Base-by-base conservation (phyloP, 2,113 vertebrate genomes). In the Craseonycteris thonglongyai region DNA sequence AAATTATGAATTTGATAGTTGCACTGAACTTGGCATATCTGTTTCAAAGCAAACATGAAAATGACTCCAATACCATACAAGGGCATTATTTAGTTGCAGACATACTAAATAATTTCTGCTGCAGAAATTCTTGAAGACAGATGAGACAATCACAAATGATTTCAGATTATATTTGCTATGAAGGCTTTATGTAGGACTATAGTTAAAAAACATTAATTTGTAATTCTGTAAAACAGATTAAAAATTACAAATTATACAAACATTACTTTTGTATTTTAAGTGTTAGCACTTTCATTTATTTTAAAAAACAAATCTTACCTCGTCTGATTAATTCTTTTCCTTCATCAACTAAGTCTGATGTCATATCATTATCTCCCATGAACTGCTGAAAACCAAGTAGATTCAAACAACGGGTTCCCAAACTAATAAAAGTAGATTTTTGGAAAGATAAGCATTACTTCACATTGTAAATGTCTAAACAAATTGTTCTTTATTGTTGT, bases 321-420 rank as follows among this genome's bases (percentile, higher is more conserved):
- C 99, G 98, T 97, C 98, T 98, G 95, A 99, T 99, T 89, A 99
- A 98, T 85, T 99, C 99, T 95, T 98, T 99, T 93, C 99, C 99
- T 98, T 99, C 99, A 95, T 99, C 99, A 91, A 99, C 99, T 90
- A 99, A 98, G 97, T 99, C 99, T 88, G 99, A 99, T 28, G 99
- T 99, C 98, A 99, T 98, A 97, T 99, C 98, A 0, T 98, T 99
- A 76, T 99, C 98, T 56, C 98, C 99, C 97, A 99, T 99, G 93
- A 99, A 99, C 97, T 99, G 99, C 96, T 99, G 99, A 93, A 99
- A 99, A 80, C 99, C 99, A 96, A 99, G 96, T 84, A 99, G 98
- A 97, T 99, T 99, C 98, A 99, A 98, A 98, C 99, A 99, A 90
- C 99, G 99, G 83, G 99, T 99, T 92, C 99, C 99, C 96, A 99